Evolutionary conservation across 2,888 invertebrate species (phyloP), one percentile per base, ranked within the genome.

Genomic region (Calameuta filiformis): DNA sequence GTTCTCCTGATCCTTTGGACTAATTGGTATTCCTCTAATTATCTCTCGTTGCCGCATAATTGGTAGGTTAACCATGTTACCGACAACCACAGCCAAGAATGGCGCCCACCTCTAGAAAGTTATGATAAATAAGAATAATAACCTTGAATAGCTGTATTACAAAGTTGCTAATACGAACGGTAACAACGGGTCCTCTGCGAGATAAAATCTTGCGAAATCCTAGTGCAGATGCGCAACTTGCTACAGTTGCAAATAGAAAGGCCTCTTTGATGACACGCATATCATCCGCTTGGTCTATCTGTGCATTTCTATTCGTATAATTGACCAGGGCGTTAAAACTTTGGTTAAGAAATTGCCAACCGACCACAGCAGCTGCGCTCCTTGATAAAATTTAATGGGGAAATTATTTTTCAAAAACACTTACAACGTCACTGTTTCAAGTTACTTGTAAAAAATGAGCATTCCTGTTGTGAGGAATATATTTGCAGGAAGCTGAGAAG

Each of bases 401-500:
- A 35, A 68, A 76, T n/a, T 15, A 71, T 31, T 35, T 73, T 23
- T 33, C 68, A 77, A 40, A 35, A 34, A 35, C 6, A 4, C 23
- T 37, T 35, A 12, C 68, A n/a, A 15, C 1, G 9, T 74, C n/a
- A 15, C 30, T 4, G 6, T 73, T 30, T 73, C 35, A 35, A 12
- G 75, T 80, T 81, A 87, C 87, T 83, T 87, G 81, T 84, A 84
- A 73, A 84, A 85, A 3, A 82, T 79, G 68, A 87, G 74, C 85
- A 87, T 86, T 15, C 83, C 79, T 3, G 83, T 69, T 4, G 84
- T 85, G 23, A 87, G 69, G 23, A 82, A 56, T 12, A 84, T 56
- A 11, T 81, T 81, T 15, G 71, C 76, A 4, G 84, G 85, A 15
- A 86, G 40, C 56, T 86, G 85, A 75, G 79, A 85, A 31, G 83